Base-by-base conservation (phyloP, 2,888 invertebrate species). In the Drosophila meridiana region DNA sequence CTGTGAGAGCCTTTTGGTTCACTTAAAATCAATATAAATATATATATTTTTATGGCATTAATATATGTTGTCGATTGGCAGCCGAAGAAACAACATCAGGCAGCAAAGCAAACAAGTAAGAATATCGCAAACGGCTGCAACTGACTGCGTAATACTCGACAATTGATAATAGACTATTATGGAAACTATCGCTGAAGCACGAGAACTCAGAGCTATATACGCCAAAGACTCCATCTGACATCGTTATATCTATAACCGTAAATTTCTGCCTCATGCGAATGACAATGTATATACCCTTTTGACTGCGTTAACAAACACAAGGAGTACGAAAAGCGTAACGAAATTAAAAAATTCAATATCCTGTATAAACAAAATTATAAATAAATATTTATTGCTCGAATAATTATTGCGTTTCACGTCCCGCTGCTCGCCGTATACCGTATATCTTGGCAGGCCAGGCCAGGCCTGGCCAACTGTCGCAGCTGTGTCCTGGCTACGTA, bases 331-430 rank as follows among this genome's bases (percentile, higher is more conserved):
- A 40, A 45, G 58, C 56, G 57, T 70, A 71, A 80, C 73, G 83
- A 87, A 89, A 87, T 89, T 87, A 89, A 79, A 77, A 87, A 87
- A 87, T 82, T 83, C 87, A 89, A 87, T 87, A 87, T 89, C 87
- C 89, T 87, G 87, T 78, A 73, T 79, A 89, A 87, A 82, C 83
- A 84, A 81, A 77, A 81, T 85, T 83, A 89, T 84, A 79, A 84
- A 80, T 87, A 88, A 76, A 82, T 82, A 84, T 87, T 84, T 84
- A 87, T 84, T 78, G 87, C 75, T 26, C 68, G 48, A 48, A 42
- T 67, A 82, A 87, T 87, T 84, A 84, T 89, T 80, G 82, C 76
- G 78, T 78, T 88, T 81, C 60, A 67, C 71, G 71, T 75, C 68
- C 63, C 64, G 45, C 61, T 60, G 57, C 38, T 52, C 36, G 53